Base-by-base conservation (phyloP, 2,797 vertebrate genomes). In the Amblyraja radiata region DNA sequence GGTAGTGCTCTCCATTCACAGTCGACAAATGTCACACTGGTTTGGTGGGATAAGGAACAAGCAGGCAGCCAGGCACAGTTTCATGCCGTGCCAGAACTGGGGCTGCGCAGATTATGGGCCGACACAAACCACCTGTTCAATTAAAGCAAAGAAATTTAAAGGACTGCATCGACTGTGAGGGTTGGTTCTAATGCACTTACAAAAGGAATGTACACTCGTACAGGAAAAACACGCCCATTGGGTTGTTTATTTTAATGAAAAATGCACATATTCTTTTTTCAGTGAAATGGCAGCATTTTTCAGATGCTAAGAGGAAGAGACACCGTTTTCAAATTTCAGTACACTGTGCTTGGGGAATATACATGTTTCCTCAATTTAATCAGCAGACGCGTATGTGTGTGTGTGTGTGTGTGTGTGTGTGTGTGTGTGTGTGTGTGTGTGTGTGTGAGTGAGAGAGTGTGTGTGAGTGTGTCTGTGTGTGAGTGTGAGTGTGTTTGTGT, bases 21-120 rank as follows among this genome's bases (percentile, higher is more conserved):
- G 96, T 97, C 96, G 97, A 97, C 97, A 97, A 96, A 97, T 97
- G 96, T 96, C 96, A 96, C 94, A 32, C 94, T 95, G 94, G 95
- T 94, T 80, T 94, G 81, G 93, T 13, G 78, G 95, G 95, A 92
- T 94, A 95, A 94, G 94, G 94, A 94, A 93, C 93, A 94, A 95
- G 94, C 95, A 96, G 96, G 94, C 95, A 94, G 94, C 93, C 94
- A 95, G 95, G 95, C 94, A 95, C 95, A 83, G 93, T 95, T 95
- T 96, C 96, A 97, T 95, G 94, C 95, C 94, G 93, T 95, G 94
- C 94, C 93, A 94, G 93, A n/a, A 14, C 84, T 88, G 3, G 21
- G 63, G n/a, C 61, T 63, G 95, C 94, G 95, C 94, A 94, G 95
- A 97, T 96, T 96, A 96, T 95, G 95, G 95, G 95, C 93, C 95